phyloP scores from a whole-genome alignment of 2,797 vertebrate genomes.

The Triplophysa bombifrons region DNA sequence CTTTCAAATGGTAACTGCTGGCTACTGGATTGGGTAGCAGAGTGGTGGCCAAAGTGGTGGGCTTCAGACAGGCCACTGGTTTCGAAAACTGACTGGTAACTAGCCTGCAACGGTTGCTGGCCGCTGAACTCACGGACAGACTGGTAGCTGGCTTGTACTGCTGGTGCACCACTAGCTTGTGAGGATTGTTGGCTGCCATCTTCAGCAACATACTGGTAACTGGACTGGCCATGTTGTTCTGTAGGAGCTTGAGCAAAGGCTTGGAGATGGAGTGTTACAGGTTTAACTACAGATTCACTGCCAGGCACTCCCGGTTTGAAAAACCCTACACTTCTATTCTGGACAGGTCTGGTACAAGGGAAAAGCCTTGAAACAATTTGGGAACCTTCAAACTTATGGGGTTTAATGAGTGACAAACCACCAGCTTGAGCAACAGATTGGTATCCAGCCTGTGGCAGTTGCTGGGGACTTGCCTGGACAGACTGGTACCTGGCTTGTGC shows the following conservation, averaged over 20 bases:
- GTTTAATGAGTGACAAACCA: not conserved
- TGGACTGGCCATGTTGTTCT: not conserved
- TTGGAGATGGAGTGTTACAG: not conserved
- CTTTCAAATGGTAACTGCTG: not conserved
- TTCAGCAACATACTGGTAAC: too few species aligned
- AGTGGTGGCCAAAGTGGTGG: too few species aligned
- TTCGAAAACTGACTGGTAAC: too few species aligned
- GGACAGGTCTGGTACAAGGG: not conserved
- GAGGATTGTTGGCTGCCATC: not conserved
- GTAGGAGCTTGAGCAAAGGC: not conserved
- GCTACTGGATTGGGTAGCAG: not conserved
- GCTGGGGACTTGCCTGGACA: too few species aligned
- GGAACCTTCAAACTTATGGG: not conserved
- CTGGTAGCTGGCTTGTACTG: not conserved
- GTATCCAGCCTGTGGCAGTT: not conserved
- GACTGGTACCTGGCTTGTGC: not conserved
- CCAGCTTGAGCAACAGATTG: not conserved
- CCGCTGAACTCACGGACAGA: not conserved
- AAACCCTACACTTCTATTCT: not conserved
- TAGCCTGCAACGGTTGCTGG: not conserved
- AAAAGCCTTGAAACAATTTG: not conserved
- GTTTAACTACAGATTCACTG: not conserved
- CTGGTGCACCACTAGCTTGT: too few species aligned
- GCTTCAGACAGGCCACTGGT: too few species aligned
- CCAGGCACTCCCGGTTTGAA: not conserved